Percentiles rank a stretch among this genome's conserved stretches.
These are phyloP conservation scores for Drosophila phalerata DNA, from an alignment of 2,888 invertebrate species.

Conservation along the genomic window DNA sequence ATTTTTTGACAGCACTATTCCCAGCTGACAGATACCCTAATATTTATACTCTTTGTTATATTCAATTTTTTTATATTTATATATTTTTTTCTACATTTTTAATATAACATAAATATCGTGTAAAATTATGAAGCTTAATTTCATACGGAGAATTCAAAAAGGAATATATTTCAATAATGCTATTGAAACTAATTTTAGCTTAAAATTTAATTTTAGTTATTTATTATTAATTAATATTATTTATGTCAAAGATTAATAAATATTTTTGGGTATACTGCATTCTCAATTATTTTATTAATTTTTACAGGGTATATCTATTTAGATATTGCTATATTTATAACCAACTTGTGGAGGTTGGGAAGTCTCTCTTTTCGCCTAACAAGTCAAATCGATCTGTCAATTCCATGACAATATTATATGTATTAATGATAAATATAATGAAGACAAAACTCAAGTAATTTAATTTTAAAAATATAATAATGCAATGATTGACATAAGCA, in stretches of 20 bases:
- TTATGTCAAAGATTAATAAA: too few species aligned
- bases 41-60: background rate
- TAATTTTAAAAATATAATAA: background rate
- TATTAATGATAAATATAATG: background rate
- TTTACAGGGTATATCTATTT: background rate
- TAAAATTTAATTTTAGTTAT: too few species aligned
- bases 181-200: too few species aligned
- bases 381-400: slow-evolving; percentile 1
- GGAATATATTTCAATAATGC: too few species aligned
- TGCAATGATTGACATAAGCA: slow-evolving; percentile 22
- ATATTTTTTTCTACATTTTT: too few species aligned
- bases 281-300: too few species aligned
- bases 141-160: too few species aligned
- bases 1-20: background rate
- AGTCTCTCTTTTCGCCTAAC: background rate
- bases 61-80: too few species aligned
- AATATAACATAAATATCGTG: too few species aligned
- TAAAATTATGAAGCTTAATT: too few species aligned
- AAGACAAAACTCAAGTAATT: background rate
- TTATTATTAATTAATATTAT: too few species aligned
- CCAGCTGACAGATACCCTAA: background rate
- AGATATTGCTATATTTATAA: background rate
- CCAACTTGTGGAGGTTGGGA: background rate
- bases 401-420: slow-evolving; percentile 3
- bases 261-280: too few species aligned